phyloP scores from a whole-genome alignment of 2,797 vertebrate genomes.

The Craterocephalus amniculus region DNA sequence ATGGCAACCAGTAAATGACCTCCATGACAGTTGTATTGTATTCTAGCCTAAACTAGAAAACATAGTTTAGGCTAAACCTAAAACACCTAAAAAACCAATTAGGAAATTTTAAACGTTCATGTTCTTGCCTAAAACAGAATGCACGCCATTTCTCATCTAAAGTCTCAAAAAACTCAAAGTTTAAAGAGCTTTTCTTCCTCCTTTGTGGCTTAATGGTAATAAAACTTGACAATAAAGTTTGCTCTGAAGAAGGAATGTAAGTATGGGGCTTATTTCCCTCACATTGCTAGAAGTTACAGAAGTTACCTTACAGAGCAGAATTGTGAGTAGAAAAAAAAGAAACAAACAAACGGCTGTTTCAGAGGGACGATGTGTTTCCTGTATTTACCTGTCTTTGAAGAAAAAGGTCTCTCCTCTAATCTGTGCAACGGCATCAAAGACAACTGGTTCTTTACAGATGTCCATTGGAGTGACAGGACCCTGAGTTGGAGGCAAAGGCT shows the following conservation, averaged over 20 bases:
- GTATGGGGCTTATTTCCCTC: background rate
- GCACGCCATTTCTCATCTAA: too few relatives aligned
- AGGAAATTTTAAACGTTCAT: too few relatives aligned
- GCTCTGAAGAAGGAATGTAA: background rate
- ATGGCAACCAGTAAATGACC: too few relatives aligned
- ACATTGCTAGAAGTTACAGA: background rate
- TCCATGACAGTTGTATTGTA: too few relatives aligned
- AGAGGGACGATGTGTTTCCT: background rate
- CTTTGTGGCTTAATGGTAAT: background rate
- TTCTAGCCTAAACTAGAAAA: too few relatives aligned
- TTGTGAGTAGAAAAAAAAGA: background rate
- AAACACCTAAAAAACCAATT: too few relatives aligned
- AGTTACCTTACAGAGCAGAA: background rate
- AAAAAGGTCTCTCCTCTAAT: slow-evolving; percentile 97
- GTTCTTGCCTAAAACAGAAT: too few relatives aligned
- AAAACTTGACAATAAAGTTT: background rate
- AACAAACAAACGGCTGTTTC: background rate
- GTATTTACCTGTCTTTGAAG: slow-evolving; percentile 94
- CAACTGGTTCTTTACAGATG: slow-evolving; percentile 89
- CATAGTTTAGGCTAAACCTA: too few relatives aligned
- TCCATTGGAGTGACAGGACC: slow-evolving; percentile 94
- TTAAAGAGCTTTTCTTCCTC: background rate
- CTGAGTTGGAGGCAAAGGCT: slow-evolving; percentile 87
- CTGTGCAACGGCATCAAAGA: slow-evolving; percentile 93
- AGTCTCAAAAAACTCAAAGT: too few relatives aligned